Evolutionary conservation across 2,797 vertebrate species (phyloP), one percentile per base, ranked within the genome.

Genomic region (Phoeniculus purpureus): DNA sequence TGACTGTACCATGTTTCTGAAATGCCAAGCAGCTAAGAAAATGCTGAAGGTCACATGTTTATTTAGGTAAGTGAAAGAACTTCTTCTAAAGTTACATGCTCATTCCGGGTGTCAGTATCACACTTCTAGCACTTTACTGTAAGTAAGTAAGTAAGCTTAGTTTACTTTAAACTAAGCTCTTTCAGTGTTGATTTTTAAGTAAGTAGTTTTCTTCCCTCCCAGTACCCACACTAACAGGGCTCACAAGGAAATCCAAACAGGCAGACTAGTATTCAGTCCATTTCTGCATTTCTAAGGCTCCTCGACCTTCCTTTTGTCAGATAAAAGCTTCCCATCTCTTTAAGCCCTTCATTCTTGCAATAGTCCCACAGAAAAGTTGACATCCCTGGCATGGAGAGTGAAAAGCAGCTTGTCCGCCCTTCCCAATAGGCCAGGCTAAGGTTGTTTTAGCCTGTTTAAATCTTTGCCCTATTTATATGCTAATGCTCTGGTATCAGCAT

Each of bases 271-370:
- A 93, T 93, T 95, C 93, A 94, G 80, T 77, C 72, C 92, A 72
- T 94, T 96, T 95, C 96, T 94, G 94, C 94, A 95, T 94, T 96
- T 96, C 94, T 94, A 96, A 94, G 87, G 89, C 81, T 87, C 92
- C 85, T 92, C 90, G 90, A 96, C 93, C 92, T 93, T 94, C 93
- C 95, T 89, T 96, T 95, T 96, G 94, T 94, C 59, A 91, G 84
- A 95, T 91, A 94, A 95, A 96, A 94, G 94, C 94, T 93, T 92
- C 92, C 87, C 90, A 90, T 92, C 87, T 91, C 87, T 91, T 91
- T 96, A 94, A 96, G 87, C 87, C 90, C 85, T 95, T 94, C 89
- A 92, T 95, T 95, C 81, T 82, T 81, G 92, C 81, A 92, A 61
- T 56, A 94, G 94, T 80, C 83, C 87, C 92, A 96, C 85, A 94